Evolutionary conservation across 2,113 vertebrate genomes (phyloP), one percentile per base, ranked within the genome.

Genomic region (Mus pahari): DNA sequence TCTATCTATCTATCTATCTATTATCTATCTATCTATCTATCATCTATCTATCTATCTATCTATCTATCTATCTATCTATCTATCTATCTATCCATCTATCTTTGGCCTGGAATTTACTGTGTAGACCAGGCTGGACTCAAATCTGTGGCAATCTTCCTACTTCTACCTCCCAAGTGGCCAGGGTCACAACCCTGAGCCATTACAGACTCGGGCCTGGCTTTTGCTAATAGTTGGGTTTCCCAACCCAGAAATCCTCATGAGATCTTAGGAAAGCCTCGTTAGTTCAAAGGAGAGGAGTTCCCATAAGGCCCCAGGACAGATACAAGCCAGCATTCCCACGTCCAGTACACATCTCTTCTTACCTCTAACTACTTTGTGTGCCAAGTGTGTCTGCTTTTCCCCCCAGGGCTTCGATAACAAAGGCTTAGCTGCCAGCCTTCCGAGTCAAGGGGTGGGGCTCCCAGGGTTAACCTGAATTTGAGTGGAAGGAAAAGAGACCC

Each of bases 401-500:
- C 96, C 79, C 82, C 70, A 87, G 58, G 45, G 50, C 81, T 96
- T 75, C 88, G 89, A 79, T 58, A 86, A 77, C 90, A 88, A 75
- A 95, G 79, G 93, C 92, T 92, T 84, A 95, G 89, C 62, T 90
- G 68, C 94, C 7, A 66, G 60, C 39, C 74, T 60, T n/a, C 36
- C 45, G 87, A 91, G 74, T 66, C 89, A 77, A 60, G 90, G 62
- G 89, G 73, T 1, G 7, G 81, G 68, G 74, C 79, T 86, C 22
- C 26, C 7, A 3, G 68, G 48, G 28, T 84, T 93, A 79, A 94
- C 75, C 92, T 81, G n/a, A 89, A 90, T 91, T 92, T 0, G 2
- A 77, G 66, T 28, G 0, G 79, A 45, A 88, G 53, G 50, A 55
- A 77, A 64, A 28, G 64, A 50, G 58, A 92, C 92, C 92, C 77